These are phyloP conservation scores for Aldabrachelys gigantea DNA, from an alignment of 2,113 vertebrate species.

Conservation along the genomic window DNA sequence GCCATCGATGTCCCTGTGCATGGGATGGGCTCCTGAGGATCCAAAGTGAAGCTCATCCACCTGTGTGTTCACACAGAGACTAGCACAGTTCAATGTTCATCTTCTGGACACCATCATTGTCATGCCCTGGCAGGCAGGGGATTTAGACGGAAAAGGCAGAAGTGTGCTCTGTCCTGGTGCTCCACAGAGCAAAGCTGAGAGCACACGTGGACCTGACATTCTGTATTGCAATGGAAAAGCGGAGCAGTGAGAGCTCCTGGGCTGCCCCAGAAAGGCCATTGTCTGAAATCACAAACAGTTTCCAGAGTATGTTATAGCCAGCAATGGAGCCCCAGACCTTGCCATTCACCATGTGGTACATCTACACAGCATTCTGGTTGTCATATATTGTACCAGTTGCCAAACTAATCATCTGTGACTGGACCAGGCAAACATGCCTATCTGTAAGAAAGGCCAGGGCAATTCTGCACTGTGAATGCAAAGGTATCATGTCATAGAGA, in stretches of 20 bases:
- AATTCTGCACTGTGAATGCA: not conserved
- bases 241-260: not conserved
- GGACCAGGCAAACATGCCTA: not conserved
- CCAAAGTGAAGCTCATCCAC: not conserved
- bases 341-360: too few relatives aligned
- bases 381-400: not conserved
- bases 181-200: fast-evolving
- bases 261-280: not conserved
- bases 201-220: not conserved
- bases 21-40: too few relatives aligned
- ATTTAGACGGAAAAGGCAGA: not conserved
- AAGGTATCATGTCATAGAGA: not conserved
- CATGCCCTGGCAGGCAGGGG: too few relatives aligned
- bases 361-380: not conserved
- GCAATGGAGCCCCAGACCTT: not conserved
- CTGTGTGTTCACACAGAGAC: too few relatives aligned
- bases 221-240: not conserved
- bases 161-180: not conserved
- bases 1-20: not conserved
- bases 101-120: fast-evolving
- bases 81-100: not conserved
- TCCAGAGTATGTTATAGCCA: not conserved
- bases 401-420: not conserved
- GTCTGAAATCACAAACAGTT: not conserved
- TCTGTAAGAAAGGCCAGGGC: not conserved